A percentile compares a stretch with the other conserved stretches of the same genome.
Conservation (phyloP, 1,140 invertebrate species). For the Daktulosphaira vitifoliae region DNA sequence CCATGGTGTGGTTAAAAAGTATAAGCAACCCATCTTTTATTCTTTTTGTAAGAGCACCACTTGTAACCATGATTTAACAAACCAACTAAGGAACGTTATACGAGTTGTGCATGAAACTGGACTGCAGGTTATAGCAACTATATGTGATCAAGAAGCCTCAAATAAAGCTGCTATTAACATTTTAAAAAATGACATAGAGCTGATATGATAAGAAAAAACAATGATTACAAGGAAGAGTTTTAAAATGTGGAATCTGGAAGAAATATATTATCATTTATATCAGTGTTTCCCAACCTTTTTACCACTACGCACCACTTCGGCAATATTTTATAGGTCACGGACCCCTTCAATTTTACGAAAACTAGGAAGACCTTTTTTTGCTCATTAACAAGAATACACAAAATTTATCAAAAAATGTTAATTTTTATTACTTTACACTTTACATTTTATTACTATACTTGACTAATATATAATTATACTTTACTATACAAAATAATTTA, state of each 20-base stretch:
- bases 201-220: background rate
- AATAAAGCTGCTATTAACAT: background rate
- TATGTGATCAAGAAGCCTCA: background rate
- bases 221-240: background rate
- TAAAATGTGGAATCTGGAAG: background rate
- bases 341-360: too few relatives aligned
- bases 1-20: background rate
- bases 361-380: too few relatives aligned
- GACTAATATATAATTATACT: conserved; percentile 4
- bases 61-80: background rate
- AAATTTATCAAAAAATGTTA: too few relatives aligned
- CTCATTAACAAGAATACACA: too few relatives aligned
- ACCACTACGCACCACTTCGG: too few relatives aligned
- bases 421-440: too few relatives aligned
- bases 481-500: conserved; percentile 4
- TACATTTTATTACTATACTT: background rate
- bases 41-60: conserved; percentile 1
- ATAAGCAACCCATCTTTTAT: background rate
- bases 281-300: too few relatives aligned
- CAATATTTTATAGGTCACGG: too few relatives aligned
- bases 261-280: too few relatives aligned
- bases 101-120: background rate
- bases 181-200: background rate
- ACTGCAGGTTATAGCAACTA: background rate
- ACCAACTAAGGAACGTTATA: background rate